Evolutionary conservation across 2,797 vertebrate genomes (phyloP).

Genomic region (Clangula hyemalis): DNA sequence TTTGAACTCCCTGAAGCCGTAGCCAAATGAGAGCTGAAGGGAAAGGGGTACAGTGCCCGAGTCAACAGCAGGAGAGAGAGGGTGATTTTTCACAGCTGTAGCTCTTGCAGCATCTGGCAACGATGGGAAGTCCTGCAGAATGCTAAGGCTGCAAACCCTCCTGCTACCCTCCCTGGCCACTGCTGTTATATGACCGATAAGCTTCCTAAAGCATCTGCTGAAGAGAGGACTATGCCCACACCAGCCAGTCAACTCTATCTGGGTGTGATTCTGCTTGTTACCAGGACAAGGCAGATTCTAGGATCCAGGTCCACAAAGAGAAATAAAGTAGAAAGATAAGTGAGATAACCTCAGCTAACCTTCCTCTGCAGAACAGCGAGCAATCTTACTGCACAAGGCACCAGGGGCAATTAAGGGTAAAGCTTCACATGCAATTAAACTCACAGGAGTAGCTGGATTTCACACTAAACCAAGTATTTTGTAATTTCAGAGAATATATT

Average conservation of each 20-base stretch:
- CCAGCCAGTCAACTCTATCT: background rate
- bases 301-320: background rate
- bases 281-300: background rate
- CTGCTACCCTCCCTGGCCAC: background rate
- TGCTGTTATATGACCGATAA: background rate
- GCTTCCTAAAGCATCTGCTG: background rate
- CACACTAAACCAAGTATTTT: background rate
- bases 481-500: background rate
- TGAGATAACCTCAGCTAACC: background rate
- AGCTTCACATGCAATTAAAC: background rate
- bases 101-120: slow-evolving; percentile 14
- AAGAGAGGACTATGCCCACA: background rate
- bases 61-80: background rate
- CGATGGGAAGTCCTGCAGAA: background rate
- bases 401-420: background rate
- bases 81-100: slow-evolving; percentile 52
- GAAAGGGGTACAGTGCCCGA: background rate
- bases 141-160: background rate
- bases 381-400: background rate
- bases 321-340: background rate
- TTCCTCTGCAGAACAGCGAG: background rate
- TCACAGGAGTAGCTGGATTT: background rate
- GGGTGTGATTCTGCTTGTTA: background rate
- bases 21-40: slow-evolving; percentile 20
- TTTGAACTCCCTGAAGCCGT: background rate